These are phyloP conservation scores for Ataeniobius toweri DNA, from an alignment of 2,797 vertebrate genomes.

Conservation along the genomic window DNA sequence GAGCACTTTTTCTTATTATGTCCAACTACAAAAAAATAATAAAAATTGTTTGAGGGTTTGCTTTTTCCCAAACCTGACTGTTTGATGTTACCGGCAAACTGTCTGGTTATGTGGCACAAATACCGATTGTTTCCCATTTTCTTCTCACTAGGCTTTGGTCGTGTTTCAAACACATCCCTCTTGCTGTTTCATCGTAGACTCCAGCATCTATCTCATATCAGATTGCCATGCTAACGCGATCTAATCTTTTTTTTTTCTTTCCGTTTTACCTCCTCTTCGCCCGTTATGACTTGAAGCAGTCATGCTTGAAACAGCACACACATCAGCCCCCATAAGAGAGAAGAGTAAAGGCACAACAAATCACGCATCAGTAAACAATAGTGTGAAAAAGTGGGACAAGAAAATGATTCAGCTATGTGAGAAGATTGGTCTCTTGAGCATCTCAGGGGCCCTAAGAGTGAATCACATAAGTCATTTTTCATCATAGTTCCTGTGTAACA, in stretches of 20 bases:
- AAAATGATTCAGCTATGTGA: slow-evolving; percentile 64
- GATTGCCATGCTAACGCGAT: slow-evolving; percentile 54
- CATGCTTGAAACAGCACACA: slow-evolving; percentile 62
- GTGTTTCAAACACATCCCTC: slow-evolving; percentile 28
- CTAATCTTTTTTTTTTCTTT: slow-evolving; percentile 16
- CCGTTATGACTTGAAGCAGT: slow-evolving; percentile 63
- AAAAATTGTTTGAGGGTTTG: background rate
- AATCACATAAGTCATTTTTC: slow-evolving; percentile 65
- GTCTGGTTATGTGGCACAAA: background rate
- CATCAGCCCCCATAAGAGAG: slow-evolving; percentile 58
- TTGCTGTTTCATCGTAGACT: slow-evolving; percentile 9
- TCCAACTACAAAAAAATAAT: background rate
- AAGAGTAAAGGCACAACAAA: slow-evolving; percentile 66
- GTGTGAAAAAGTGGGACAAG: slow-evolving; percentile 59
- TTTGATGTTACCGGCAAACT: slow-evolving; percentile 9
- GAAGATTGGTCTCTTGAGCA: slow-evolving; percentile 69
- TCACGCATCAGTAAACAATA: slow-evolving; percentile 68
- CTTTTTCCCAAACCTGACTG: background rate
- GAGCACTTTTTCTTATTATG: background rate
- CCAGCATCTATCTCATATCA: slow-evolving; percentile 40
- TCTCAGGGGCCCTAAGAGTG: slow-evolving; percentile 50
- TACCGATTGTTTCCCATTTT: slow-evolving; percentile 8
- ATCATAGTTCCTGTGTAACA: slow-evolving; percentile 53
- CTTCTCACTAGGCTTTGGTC: slow-evolving; percentile 10
- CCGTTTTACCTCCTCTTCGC: slow-evolving; percentile 53